Evolutionary conservation across 2,113 vertebrate species (phyloP).

Genomic region (Dunckerocampus dactyliophorus): DNA sequence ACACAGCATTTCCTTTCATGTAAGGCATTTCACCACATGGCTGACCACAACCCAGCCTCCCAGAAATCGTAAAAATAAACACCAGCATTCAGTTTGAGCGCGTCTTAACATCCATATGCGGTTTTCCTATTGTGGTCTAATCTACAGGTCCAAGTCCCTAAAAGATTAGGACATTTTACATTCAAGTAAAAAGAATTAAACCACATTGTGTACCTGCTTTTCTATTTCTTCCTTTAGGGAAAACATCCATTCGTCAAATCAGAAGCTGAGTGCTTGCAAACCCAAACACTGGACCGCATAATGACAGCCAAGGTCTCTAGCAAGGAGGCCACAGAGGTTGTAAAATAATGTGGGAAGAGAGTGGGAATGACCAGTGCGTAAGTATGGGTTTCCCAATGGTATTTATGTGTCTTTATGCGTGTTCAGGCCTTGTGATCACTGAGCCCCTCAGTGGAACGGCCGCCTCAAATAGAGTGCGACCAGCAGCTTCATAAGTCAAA

Average conservation of each 20-base stretch:
- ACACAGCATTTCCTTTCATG: constrained; percentile 66
- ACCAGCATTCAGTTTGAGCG: constrained; percentile 59
- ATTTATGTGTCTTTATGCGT: constrained; percentile 54
- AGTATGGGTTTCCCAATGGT: constrained; percentile 57
- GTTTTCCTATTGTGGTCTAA: constrained; percentile 25
- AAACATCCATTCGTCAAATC: constrained; percentile 61
- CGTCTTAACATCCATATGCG: constrained; percentile 50
- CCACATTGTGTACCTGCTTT: constrained; percentile 37
- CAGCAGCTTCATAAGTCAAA: constrained; percentile 38
- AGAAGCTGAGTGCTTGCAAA: constrained; percentile 58
- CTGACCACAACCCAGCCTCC: constrained; percentile 65
- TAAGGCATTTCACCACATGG: constrained; percentile 59
- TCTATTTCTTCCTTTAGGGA: constrained; percentile 36
- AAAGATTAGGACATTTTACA: constrained; percentile 44
- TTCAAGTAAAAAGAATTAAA: constrained; percentile 56
- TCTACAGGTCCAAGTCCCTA: constrained; percentile 32
- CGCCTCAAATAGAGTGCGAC: constrained; percentile 52
- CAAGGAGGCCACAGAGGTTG: constrained; percentile 54
- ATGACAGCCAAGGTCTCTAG: constrained; percentile 68
- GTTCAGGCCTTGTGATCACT: constrained; percentile 52
- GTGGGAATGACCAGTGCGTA: constrained; percentile 53
- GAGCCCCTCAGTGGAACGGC: constrained; percentile 29
- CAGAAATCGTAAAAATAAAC: constrained; percentile 72
- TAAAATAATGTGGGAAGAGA: constrained; percentile 47
- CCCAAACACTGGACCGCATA: constrained; percentile 65